Evolutionary conservation across 2,113 vertebrate species (phyloP).

Genomic region (Vulpes ferrilata): DNA sequence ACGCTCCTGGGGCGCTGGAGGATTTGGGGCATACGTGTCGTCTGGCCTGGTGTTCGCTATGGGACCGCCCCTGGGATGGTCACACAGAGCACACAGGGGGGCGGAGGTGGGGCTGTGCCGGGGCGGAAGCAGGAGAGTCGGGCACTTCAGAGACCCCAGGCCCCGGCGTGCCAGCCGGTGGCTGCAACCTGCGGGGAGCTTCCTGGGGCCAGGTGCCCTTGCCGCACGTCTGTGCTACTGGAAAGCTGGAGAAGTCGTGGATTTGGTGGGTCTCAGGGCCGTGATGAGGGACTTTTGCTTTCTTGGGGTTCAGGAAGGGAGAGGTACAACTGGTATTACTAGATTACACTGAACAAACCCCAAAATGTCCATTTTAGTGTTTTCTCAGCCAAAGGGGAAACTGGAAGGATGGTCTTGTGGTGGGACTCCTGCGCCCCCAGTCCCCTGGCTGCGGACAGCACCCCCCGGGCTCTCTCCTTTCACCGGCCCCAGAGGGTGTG

Average conservation of each 20-base stretch:
- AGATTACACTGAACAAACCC: not conserved
- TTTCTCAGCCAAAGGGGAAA: not conserved
- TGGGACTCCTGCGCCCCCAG: too few relatives aligned
- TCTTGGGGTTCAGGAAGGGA: not conserved
- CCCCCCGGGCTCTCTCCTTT: too few relatives aligned
- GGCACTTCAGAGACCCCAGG: not conserved
- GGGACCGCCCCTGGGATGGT: not conserved
- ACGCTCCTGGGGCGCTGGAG: accelerated
- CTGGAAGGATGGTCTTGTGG: not conserved
- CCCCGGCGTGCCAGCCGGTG: accelerated
- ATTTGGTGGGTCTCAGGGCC: not conserved
- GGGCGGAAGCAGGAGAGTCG: not conserved
- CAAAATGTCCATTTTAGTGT: too few relatives aligned
- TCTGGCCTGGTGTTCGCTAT: accelerated
- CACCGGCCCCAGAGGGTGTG: not conserved
- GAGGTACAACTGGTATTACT: too few relatives aligned
- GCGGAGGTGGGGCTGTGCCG: accelerated
- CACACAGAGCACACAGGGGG: accelerated
- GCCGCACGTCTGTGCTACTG: accelerated
- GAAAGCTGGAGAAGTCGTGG: not conserved
- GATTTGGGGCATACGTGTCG: not conserved
- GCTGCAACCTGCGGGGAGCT: accelerated
- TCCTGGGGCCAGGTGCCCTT: accelerated
- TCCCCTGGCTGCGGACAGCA: too few relatives aligned
- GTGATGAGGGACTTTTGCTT: accelerated